Evolutionary conservation across 2,113 vertebrate species (phyloP).

Genomic region (Cynocephalus volans): DNA sequence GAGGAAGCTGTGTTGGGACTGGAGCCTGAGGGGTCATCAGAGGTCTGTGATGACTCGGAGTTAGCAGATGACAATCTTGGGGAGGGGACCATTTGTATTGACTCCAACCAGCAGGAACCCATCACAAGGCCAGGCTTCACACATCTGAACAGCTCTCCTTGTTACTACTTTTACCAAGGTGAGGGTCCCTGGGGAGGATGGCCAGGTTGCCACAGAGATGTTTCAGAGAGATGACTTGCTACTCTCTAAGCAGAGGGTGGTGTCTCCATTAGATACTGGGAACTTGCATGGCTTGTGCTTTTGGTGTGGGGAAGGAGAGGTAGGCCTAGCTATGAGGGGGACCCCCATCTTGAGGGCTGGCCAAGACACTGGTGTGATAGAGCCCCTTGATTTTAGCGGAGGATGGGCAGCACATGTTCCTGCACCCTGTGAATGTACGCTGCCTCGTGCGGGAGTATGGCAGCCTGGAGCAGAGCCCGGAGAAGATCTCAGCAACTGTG

Average conservation of each 20-base stretch:
- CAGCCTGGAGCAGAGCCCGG: conserved; percentile 96
- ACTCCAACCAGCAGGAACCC: conserved; percentile 83
- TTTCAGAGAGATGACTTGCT: background rate
- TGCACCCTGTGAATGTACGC: conserved; percentile 97
- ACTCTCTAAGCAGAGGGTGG: background rate
- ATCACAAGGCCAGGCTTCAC: conserved; percentile 78
- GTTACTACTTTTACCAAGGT: conserved; percentile 99
- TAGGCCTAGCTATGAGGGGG: background rate
- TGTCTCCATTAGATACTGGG: background rate
- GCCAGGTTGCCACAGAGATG: background rate
- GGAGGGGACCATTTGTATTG: conserved; percentile 81
- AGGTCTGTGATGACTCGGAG: conserved; percentile 81
- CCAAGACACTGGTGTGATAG: background rate
- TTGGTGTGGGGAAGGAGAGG: background rate
- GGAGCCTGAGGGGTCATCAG: conserved; percentile 86
- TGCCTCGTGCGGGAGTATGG: conserved; percentile 96
- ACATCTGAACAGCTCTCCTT: conserved; percentile 91
- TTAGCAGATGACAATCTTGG: conserved; percentile 71
- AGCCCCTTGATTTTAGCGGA: conserved; percentile 90
- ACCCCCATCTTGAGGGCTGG: background rate
- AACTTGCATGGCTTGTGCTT: background rate
- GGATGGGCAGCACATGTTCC: conserved; percentile 98
- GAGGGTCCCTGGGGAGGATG: conserved; percentile 35
- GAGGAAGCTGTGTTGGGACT: conserved; percentile 84
- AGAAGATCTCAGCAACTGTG: conserved; percentile 95